These are phyloP conservation scores for Sebastes wilsoni DNA, from an alignment of 2,797 vertebrate genomes.

Conservation along the genomic window DNA sequence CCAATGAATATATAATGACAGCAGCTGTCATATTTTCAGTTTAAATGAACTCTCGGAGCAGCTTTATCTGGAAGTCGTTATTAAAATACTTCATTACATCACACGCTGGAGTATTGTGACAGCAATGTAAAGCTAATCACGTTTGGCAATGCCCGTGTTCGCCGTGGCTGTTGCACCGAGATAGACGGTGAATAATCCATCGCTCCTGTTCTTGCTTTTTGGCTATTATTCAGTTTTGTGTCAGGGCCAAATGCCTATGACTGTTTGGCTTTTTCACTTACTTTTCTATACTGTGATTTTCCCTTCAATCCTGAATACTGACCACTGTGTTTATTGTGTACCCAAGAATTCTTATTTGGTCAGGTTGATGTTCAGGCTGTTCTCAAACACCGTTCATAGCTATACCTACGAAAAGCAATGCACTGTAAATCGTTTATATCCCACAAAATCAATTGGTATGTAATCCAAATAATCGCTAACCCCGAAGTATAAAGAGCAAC, in stretches of 20 bases:
- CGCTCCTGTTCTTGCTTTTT: neutral
- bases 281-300: neutral
- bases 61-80: slow-evolving; percentile 48
- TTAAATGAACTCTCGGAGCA: slow-evolving; percentile 41
- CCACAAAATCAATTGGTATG: too few relatives aligned
- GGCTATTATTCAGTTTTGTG: slow-evolving; percentile 11
- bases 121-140: slow-evolving; percentile 45
- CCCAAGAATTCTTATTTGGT: neutral
- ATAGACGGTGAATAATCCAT: slow-evolving; percentile 2
- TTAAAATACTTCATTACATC: slow-evolving; percentile 53
- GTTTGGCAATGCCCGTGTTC: slow-evolving; percentile 25
- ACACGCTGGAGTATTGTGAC: slow-evolving; percentile 31
- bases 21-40: slow-evolving; percentile 71
- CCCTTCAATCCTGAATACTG: slow-evolving; percentile 1
- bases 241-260: slow-evolving; percentile 11
- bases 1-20: slow-evolving; percentile 73
- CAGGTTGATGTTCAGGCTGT: neutral
- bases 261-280: slow-evolving; percentile 10
- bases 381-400: too few relatives aligned
- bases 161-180: slow-evolving; percentile 1
- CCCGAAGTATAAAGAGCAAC: too few relatives aligned
- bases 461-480: too few relatives aligned
- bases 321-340: neutral
- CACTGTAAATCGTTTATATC: too few relatives aligned
- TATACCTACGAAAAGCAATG: too few relatives aligned